Conservation (phyloP, 1,140 invertebrate species). For the Aleiodes sp. region DNA sequence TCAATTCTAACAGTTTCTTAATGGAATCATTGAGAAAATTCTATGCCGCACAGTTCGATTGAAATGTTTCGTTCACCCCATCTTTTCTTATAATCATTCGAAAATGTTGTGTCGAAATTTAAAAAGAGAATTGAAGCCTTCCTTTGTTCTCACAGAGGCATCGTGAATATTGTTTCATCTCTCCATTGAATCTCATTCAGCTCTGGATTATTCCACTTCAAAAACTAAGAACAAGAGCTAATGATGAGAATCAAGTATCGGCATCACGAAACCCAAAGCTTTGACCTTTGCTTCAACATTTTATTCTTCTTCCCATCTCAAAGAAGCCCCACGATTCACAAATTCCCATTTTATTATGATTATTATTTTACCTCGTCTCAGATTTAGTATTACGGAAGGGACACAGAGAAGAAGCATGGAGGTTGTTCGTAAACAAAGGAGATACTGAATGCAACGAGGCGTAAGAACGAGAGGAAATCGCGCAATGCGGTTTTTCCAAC, state of each 20-base stretch:
- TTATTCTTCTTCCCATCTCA: neutral
- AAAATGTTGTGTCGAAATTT: too few relatives aligned
- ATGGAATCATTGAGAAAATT: too few relatives aligned
- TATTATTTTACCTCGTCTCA: neutral
- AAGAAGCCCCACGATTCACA: constrained; percentile 10
- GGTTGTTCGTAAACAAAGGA: constrained; percentile 1
- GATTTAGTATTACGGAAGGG: neutral
- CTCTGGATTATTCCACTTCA: neutral
- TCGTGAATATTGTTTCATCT: neutral
- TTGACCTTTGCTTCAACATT: neutral
- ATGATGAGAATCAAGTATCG: constrained; percentile 16
- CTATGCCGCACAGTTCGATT: too few relatives aligned
- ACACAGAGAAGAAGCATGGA: neutral
- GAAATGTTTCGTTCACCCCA: too few relatives aligned
- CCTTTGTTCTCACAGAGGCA: neutral
- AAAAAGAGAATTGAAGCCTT: too few relatives aligned
- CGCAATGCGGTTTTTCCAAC: constrained; percentile 31
- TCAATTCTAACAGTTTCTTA: too few relatives aligned
- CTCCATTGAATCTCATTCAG: neutral
- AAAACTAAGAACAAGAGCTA: constrained; percentile 1
- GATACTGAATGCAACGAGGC: constrained; percentile 22
- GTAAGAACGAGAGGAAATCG: constrained; percentile 30
- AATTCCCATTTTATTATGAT: neutral
- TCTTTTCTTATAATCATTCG: too few relatives aligned
- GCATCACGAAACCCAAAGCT: neutral